These are phyloP conservation scores for Cantharis nigra DNA, from an alignment of 2,888 invertebrate genomes.

Conservation along the genomic window DNA sequence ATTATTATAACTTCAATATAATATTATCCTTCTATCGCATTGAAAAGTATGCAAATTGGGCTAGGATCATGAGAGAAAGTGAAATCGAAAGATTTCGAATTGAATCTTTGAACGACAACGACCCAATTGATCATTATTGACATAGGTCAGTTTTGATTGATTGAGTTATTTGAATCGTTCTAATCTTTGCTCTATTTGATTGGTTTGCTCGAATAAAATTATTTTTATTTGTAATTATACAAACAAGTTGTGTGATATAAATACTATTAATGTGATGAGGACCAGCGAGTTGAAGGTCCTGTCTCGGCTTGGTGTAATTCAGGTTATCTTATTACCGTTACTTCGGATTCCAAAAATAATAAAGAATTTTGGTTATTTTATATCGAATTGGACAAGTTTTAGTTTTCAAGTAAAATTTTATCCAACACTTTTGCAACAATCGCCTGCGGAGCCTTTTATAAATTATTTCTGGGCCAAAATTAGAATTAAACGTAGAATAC, in stretches of 20 bases:
- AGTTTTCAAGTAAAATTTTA: too few relatives aligned
- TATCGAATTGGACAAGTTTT: too few relatives aligned
- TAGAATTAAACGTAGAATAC: too few relatives aligned
- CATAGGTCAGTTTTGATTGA: neutral
- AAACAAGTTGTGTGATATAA: neutral
- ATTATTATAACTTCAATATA: too few relatives aligned
- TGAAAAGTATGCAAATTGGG: too few relatives aligned
- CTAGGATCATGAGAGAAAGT: neutral
- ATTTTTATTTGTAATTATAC: neutral
- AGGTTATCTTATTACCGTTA: neutral
- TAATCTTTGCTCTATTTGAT: too few relatives aligned
- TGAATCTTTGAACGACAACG: neutral
- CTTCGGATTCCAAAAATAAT: neutral
- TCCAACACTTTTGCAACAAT: too few relatives aligned
- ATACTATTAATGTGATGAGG: neutral
- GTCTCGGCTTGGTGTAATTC: neutral
- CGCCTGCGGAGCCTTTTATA: too few relatives aligned
- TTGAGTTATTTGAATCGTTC: too few relatives aligned
- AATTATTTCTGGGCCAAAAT: too few relatives aligned
- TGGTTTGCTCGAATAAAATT: too few relatives aligned
- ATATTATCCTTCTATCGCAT: too few relatives aligned
- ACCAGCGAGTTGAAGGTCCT: neutral
- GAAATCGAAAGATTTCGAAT: neutral
- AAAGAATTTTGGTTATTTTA: neutral
- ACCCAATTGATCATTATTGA: neutral